Conservation (phyloP, 2,797 vertebrate species). For the Potorous gilbertii region DNA sequence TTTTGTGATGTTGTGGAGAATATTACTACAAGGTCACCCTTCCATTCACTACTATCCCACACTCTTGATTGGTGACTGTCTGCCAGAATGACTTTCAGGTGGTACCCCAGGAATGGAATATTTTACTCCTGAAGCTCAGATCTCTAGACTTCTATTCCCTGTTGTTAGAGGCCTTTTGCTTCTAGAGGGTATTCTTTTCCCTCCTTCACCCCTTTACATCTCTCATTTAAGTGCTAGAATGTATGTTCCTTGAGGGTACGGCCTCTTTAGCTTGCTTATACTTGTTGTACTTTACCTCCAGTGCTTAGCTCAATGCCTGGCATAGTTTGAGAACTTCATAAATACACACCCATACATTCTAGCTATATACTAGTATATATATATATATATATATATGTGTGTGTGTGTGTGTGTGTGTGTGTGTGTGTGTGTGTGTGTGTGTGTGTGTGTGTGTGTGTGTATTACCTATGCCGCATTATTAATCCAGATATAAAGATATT, state of each 20-base stretch:
- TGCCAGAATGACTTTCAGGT: neutral
- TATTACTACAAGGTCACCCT: neutral
- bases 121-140: neutral
- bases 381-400: too few relatives aligned
- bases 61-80: neutral
- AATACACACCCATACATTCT: too few relatives aligned
- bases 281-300: neutral
- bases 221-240: neutral
- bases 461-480: neutral
- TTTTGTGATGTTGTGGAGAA: neutral
- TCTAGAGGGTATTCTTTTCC: neutral
- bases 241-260: neutral
- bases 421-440: too few relatives aligned
- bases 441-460: too few relatives aligned
- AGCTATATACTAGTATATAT: too few relatives aligned
- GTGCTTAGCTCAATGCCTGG: neutral
- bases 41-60: neutral
- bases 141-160: neutral
- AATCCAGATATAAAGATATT: neutral
- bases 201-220: neutral
- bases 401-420: too few relatives aligned
- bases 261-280: neutral
- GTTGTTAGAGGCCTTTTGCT: neutral
- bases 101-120: neutral
- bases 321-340: neutral